Base-by-base conservation (phyloP, 1,140 invertebrate species). In the Ceratina calcarata region DNA sequence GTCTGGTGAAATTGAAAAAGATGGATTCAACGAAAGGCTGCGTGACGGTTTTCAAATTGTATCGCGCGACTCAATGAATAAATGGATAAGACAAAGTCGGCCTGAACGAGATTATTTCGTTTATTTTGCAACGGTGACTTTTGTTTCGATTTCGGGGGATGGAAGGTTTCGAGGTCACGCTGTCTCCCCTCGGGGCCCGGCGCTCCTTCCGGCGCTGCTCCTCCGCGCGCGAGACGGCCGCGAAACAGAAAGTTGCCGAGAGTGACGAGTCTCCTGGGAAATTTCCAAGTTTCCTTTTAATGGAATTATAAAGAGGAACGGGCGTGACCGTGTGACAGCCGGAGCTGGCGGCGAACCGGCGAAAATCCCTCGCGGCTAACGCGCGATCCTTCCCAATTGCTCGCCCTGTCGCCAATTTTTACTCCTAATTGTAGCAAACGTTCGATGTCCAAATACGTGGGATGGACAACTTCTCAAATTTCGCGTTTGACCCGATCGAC, bases 221-320 rank as follows among this genome's bases (percentile, higher is more conserved):
- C 8, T 10, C 37, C 70, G 62, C 62, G 71, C 66, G 62, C 60
- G 81, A 74, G 57, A 86, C 37, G 74, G 58, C 77, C 78, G 66
- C 82, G 85, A 87, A 87, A 87, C 85, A 81, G 85, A 87, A 87
- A 87, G 85, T 87, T 87, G 70, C 85, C 78, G 78, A 79, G 86
- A 87, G 86, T 87, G 86, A 88, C 86, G 86, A 88, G 86, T 87
- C 86, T 69, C 81, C 49, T 24, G 86, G 86, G 86, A 87, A 87
- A 87, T 87, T 83, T 87, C 81, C 80, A 85, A 87, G 86, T 87
- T 87, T 87, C 81, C 83, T 87, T 83, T 87, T 87, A 87, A 87
- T 87, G 86, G 86, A 87, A 87, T 87, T 87, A 85, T 85, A 87
- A 87, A 87, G 86, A 87, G 86, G 60, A 86, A 71, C 57, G 62